These are phyloP conservation scores for Temnothorax curvispinosus DNA, from an alignment of 1,140 invertebrate species.

Conservation along the genomic window DNA sequence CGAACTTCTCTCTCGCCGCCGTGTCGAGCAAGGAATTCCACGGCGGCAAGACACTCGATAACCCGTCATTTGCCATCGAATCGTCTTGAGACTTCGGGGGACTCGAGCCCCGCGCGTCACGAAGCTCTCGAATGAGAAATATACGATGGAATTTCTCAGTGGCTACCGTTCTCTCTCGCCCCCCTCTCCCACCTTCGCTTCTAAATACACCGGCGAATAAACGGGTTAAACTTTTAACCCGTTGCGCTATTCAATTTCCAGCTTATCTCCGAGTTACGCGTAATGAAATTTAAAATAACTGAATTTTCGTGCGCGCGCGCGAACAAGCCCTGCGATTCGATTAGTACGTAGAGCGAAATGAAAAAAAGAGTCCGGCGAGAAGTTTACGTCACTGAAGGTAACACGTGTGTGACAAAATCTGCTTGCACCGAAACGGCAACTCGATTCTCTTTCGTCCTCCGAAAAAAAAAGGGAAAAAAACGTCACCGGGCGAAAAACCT, in stretches of 20 bases:
- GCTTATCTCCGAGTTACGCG: slow-evolving; percentile 50
- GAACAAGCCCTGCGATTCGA: slow-evolving; percentile 31
- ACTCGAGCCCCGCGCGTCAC: slow-evolving; percentile 43
- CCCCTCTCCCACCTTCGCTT: not conserved
- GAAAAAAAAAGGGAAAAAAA: slow-evolving; percentile 7
- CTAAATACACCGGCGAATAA: slow-evolving; percentile 36
- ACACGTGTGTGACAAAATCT: slow-evolving; percentile 45
- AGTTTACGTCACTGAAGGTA: slow-evolving; percentile 33
- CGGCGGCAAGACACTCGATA: slow-evolving; percentile 68
- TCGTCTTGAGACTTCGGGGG: slow-evolving; percentile 32
- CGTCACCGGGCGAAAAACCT: slow-evolving; percentile 23
- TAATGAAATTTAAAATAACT: slow-evolving; percentile 59
- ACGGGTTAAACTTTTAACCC: slow-evolving; percentile 59
- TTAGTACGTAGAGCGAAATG: slow-evolving; percentile 21
- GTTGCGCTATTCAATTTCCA: slow-evolving; percentile 59
- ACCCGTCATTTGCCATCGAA: slow-evolving; percentile 70
- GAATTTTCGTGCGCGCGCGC: slow-evolving; percentile 41
- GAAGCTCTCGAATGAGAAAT: slow-evolving; percentile 34
- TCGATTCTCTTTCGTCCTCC: slow-evolving; percentile 33
- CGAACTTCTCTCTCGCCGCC: slow-evolving; percentile 71
- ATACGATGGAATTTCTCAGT: slow-evolving; percentile 36
- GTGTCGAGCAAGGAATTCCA: slow-evolving; percentile 68
- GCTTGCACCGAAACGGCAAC: slow-evolving; percentile 46
- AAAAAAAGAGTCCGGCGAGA: slow-evolving; percentile 33
- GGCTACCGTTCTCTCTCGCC: slow-evolving; percentile 13